Conservation (phyloP, 2,113 vertebrate species). For the Notechis scutatus region DNA sequence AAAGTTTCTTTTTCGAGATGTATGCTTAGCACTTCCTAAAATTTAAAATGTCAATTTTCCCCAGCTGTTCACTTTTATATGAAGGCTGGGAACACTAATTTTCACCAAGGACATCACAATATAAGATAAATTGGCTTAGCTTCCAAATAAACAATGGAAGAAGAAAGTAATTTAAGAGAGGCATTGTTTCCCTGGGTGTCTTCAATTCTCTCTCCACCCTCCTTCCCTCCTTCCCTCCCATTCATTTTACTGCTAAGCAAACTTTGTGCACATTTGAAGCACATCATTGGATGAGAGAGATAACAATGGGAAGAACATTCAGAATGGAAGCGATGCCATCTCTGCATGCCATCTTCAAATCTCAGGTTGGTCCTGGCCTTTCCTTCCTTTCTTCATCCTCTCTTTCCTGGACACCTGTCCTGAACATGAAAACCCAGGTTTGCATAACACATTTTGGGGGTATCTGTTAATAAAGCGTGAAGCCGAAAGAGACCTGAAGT, state of each 20-base stretch:
- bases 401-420: background rate
- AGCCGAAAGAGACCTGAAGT: slow-evolving; percentile 14
- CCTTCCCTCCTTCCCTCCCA: background rate
- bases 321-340: background rate
- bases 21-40: background rate
- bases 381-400: background rate
- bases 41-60: background rate
- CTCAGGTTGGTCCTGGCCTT: background rate
- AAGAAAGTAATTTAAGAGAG: background rate
- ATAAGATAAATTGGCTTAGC: background rate
- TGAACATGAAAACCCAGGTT: background rate
- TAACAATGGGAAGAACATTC: background rate
- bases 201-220: background rate
- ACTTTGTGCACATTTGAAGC: background rate
- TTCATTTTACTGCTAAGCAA: background rate
- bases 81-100: background rate
- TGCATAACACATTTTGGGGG: background rate
- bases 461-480: background rate
- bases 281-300: background rate
- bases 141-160: slow-evolving; percentile 2
- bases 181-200: background rate
- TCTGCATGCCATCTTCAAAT: background rate
- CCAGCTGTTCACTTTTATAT: background rate
- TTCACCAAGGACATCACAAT: slow-evolving; percentile 5
- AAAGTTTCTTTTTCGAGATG: background rate